A percentile compares a stretch with the other conserved stretches of the same genome.
These are phyloP conservation scores for Zaprionus gabonicus DNA, from an alignment of 1,140 invertebrate genomes.

Conservation along the genomic window DNA sequence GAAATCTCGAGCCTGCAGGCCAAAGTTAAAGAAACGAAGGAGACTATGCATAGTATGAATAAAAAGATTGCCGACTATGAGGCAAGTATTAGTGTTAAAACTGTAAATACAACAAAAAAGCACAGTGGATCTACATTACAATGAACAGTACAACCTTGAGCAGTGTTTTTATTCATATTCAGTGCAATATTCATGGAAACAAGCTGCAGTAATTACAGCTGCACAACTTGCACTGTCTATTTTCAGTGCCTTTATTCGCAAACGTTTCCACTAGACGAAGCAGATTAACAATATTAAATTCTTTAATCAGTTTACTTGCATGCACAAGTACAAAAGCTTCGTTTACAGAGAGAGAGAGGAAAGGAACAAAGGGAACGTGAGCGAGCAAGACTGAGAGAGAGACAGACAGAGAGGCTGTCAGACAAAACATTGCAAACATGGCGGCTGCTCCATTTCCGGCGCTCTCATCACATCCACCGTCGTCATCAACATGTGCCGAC, in stretches of 20 bases:
- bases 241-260: slow-evolving; percentile 55
- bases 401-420: slow-evolving; percentile 32
- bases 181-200: background rate
- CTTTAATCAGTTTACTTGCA: slow-evolving; percentile 80
- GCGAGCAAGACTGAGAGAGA: slow-evolving; percentile 1
- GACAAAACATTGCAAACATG: slow-evolving; percentile 67
- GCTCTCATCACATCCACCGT: slow-evolving; percentile 22
- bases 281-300: slow-evolving; percentile 82
- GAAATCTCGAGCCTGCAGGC: slow-evolving; percentile 18
- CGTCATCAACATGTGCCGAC: slow-evolving; percentile 39
- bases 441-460: slow-evolving; percentile 76
- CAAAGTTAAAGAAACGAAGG: background rate
- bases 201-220: background rate
- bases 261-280: slow-evolving; percentile 74
- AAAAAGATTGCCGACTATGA: background rate
- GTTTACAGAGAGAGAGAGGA: slow-evolving; percentile 25
- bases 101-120: background rate
- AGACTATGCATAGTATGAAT: background rate
- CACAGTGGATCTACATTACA: background rate
- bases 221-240: background rate
- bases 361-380: background rate
- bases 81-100: slow-evolving; percentile 1
- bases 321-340: slow-evolving; percentile 70
- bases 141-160: too few relatives aligned
- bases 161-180: too few relatives aligned